These are phyloP conservation scores for Trachelus stipa DNA, from an alignment of 2,888 invertebrate species.

Conservation along the genomic window DNA sequence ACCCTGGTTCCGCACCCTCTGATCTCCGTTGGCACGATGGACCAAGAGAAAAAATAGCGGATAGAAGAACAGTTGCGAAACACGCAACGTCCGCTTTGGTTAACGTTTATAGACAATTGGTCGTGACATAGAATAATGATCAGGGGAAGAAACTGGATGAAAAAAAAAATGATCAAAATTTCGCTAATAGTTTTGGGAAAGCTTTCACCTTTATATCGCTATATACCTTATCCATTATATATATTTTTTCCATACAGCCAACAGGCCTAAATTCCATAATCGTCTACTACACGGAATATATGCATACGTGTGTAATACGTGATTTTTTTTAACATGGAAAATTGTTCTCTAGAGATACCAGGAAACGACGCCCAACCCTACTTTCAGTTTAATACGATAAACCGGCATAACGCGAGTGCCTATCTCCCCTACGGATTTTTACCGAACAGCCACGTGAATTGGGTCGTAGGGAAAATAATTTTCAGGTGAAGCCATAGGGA, in stretches of 20 bases:
- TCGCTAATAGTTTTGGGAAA: too few relatives aligned
- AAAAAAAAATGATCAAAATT: not conserved
- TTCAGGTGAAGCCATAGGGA: not conserved
- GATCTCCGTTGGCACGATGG: not conserved
- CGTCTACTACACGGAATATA: not conserved
- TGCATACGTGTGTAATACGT: not conserved
- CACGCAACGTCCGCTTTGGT: not conserved
- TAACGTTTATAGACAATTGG: slow-evolving; percentile 22
- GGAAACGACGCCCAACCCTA: not conserved
- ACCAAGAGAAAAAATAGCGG: not conserved
- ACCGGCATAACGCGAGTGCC: not conserved
- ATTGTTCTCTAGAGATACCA: not conserved
- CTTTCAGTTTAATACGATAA: not conserved
- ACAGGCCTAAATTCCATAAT: not conserved
- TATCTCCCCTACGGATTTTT: not conserved
- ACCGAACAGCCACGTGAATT: not conserved
- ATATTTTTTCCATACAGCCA: not conserved
- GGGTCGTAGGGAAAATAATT: not conserved
- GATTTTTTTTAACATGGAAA: not conserved
- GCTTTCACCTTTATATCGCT: too few relatives aligned
- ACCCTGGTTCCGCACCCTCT: not conserved
- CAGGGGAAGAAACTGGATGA: slow-evolving; percentile 12
- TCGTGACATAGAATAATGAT: slow-evolving; percentile 20
- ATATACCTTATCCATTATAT: too few relatives aligned
- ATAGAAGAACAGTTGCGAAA: not conserved